A percentile compares a stretch with the other conserved stretches of the same genome.
These are phyloP conservation scores for Drosophila mulleri DNA, from an alignment of 2,888 invertebrate genomes.

Conservation along the genomic window DNA sequence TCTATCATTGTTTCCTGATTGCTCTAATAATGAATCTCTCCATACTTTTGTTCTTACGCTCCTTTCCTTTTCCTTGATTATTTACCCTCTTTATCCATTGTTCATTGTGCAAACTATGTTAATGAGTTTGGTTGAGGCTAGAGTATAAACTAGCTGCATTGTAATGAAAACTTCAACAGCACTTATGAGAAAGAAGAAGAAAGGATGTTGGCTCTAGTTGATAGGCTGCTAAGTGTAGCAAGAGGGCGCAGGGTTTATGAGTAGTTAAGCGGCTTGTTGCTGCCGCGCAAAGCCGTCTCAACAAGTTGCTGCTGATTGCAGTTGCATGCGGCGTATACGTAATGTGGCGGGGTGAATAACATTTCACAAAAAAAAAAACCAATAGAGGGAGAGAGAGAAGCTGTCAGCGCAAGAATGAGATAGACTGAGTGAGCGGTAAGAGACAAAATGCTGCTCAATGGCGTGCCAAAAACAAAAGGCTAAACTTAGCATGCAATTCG, in stretches of 20 bases:
- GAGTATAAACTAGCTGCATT: background rate
- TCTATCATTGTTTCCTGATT: background rate
- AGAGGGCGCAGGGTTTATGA: slow-evolving; percentile 30
- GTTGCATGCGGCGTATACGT: slow-evolving; percentile 67
- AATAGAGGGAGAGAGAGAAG: background rate
- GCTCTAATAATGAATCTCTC: background rate
- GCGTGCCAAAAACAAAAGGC: slow-evolving; percentile 81
- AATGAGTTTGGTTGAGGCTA: background rate
- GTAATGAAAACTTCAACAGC: slow-evolving; percentile 7
- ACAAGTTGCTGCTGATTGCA: slow-evolving; percentile 63
- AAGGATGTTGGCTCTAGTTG: slow-evolving; percentile 26
- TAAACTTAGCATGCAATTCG: slow-evolving; percentile 78
- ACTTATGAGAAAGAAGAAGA: background rate
- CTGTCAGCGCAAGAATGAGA: no score
- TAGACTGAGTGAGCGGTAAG: slow-evolving; percentile 2
- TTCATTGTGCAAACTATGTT: background rate
- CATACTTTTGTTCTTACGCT: background rate
- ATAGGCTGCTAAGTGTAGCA: slow-evolving; percentile 16
- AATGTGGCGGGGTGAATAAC: slow-evolving; percentile 72
- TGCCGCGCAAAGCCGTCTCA: slow-evolving; percentile 62
- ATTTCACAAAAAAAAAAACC: slow-evolving; percentile 47
- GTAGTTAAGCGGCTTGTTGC: slow-evolving; percentile 49
- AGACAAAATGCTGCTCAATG: slow-evolving; percentile 74
- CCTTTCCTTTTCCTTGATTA: background rate
- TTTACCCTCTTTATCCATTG: background rate